These are phyloP conservation scores for Tragulus kanchil DNA, from an alignment of 2,113 vertebrate genomes.

Conservation along the genomic window DNA sequence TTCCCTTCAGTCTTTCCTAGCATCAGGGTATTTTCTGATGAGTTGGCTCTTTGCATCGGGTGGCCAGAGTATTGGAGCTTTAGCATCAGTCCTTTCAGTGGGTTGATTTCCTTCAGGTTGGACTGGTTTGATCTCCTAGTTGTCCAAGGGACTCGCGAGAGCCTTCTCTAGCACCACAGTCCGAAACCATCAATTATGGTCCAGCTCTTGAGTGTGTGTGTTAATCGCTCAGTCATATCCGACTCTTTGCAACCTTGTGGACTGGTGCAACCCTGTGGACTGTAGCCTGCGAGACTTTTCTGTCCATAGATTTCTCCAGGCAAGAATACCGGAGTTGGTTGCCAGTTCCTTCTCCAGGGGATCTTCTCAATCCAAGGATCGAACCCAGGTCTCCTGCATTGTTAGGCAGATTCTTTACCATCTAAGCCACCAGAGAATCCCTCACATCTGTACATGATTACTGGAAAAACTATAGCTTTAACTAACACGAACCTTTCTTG, in stretches of 20 bases:
- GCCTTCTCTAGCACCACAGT: neutral
- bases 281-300: too few relatives aligned
- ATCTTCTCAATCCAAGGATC: too few relatives aligned
- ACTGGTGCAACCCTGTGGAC: too few relatives aligned
- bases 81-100: neutral
- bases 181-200: neutral
- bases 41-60: neutral
- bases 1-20: neutral
- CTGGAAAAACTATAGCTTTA: neutral
- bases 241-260: too few relatives aligned
- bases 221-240: too few relatives aligned
- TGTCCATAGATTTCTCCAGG: too few relatives aligned
- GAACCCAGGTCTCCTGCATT: too few relatives aligned
- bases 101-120: neutral
- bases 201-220: neutral
- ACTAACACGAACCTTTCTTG: neutral
- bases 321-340: too few relatives aligned
- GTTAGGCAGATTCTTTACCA: too few relatives aligned
- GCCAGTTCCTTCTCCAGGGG: too few relatives aligned
- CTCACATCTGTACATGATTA: neutral
- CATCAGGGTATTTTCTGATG: neutral
- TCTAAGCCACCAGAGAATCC: too few relatives aligned
- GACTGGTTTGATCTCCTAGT: neutral
- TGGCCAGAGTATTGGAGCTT: neutral
- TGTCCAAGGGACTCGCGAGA: neutral